These are phyloP conservation scores for Benthochromis sp. DNA, from an alignment of 2,113 vertebrate species.

Conservation along the genomic window DNA sequence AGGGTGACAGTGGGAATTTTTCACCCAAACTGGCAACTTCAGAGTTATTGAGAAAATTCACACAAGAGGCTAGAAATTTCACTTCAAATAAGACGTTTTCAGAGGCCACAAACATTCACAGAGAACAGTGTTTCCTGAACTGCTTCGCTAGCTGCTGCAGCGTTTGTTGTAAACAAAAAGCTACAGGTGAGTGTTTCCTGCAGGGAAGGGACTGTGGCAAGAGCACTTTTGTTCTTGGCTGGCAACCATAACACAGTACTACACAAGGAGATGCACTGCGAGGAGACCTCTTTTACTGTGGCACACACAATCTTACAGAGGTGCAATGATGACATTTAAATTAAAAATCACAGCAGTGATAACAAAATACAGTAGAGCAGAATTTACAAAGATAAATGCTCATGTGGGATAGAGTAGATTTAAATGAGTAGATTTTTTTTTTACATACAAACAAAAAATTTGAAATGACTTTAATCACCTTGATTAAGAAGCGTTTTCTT, in stretches of 20 bases:
- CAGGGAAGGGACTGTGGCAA: not conserved
- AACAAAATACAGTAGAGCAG: not conserved
- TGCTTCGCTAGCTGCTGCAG: not conserved
- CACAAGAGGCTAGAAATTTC: not conserved
- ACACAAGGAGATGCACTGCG: not conserved
- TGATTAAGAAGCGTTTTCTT: accelerated
- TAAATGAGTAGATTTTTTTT: not conserved
- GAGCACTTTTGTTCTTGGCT: not conserved
- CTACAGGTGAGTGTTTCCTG: not conserved
- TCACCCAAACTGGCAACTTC: not conserved
- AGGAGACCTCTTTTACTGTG: not conserved
- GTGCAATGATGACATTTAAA: not conserved
- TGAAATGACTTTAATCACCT: not conserved
- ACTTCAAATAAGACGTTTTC: not conserved
- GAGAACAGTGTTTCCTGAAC: not conserved
- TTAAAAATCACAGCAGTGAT: not conserved
- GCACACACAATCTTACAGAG: not conserved
- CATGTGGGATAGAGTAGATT: not conserved
- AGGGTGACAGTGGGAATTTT: not conserved
- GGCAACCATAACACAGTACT: not conserved
- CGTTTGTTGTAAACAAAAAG: not conserved
- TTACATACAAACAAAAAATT: not conserved
- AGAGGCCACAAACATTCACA: not conserved
- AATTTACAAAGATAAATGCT: not conserved
- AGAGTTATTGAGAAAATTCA: not conserved